Conservation (phyloP, 2,888 invertebrate species). For the Nasonovia ribisnigri region DNA sequence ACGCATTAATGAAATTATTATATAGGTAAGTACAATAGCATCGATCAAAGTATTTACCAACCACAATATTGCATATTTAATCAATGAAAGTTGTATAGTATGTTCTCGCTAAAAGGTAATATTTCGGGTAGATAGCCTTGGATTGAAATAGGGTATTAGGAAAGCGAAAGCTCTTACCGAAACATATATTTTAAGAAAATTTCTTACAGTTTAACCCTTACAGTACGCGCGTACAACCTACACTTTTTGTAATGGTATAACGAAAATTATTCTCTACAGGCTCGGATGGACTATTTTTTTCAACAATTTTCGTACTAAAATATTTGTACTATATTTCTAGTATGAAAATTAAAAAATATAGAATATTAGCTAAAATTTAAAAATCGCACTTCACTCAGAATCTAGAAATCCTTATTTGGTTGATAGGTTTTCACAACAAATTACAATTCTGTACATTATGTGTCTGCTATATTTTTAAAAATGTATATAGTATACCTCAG, state of each 20-base stretch:
- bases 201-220: background rate
- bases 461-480: background rate
- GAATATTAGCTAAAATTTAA: background rate
- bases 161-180: background rate
- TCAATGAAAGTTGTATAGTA: background rate
- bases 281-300: background rate
- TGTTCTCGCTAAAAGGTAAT: background rate
- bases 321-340: background rate
- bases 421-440: background rate
- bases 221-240: background rate
- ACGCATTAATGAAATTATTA: background rate
- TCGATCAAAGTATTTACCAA: background rate
- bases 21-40: background rate
- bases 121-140: background rate
- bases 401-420: background rate
- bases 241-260: background rate
- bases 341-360: background rate
- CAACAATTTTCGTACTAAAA: background rate
- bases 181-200: background rate
- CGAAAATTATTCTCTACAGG: background rate
- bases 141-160: background rate
- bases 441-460: background rate
- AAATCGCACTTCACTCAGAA: background rate
- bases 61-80: background rate
- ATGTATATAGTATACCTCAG: background rate